A percentile compares a stretch with the other conserved stretches of the same genome.
Conservation (phyloP, 2,797 vertebrate species). For the Syngnathus rostellatus region DNA sequence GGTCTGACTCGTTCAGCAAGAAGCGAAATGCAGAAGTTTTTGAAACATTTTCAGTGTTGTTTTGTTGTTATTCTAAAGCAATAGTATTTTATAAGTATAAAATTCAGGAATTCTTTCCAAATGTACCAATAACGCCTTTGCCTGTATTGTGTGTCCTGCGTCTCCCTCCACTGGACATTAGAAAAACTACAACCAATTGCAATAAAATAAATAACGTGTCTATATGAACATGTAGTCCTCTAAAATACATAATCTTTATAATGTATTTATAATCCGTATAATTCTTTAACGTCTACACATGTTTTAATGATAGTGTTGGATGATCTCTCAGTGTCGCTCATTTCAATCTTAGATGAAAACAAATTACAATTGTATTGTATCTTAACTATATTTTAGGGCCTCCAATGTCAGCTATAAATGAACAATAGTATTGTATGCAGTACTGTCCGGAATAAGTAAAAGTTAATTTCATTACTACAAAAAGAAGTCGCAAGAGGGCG, state of each 20-base stretch:
- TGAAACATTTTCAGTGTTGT: neutral
- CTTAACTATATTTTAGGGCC: too few species aligned
- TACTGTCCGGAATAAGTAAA: neutral
- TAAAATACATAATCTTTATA: neutral
- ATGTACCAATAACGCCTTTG: neutral
- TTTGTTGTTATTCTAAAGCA: neutral
- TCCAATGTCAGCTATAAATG: too few species aligned
- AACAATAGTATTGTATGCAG: too few species aligned
- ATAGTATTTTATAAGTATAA: neutral
- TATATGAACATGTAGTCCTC: neutral
- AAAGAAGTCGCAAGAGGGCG: slow-evolving; percentile 42
- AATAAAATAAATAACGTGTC: neutral
- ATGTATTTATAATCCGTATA: neutral
- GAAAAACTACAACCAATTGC: slow-evolving; percentile 22
- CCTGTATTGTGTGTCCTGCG: slow-evolving; percentile 40
- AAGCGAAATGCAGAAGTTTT: neutral
- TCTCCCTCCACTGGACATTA: slow-evolving; percentile 48
- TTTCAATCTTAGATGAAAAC: too few species aligned
- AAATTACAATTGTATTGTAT: too few species aligned
- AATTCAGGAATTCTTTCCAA: neutral
- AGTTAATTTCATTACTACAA: neutral
- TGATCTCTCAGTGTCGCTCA: too few species aligned
- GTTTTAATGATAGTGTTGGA: too few species aligned
- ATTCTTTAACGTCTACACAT: too few species aligned
- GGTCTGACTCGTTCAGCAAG: neutral